Conservation (phyloP, 2,797 vertebrate species). For the Myotis planiceps region DNA sequence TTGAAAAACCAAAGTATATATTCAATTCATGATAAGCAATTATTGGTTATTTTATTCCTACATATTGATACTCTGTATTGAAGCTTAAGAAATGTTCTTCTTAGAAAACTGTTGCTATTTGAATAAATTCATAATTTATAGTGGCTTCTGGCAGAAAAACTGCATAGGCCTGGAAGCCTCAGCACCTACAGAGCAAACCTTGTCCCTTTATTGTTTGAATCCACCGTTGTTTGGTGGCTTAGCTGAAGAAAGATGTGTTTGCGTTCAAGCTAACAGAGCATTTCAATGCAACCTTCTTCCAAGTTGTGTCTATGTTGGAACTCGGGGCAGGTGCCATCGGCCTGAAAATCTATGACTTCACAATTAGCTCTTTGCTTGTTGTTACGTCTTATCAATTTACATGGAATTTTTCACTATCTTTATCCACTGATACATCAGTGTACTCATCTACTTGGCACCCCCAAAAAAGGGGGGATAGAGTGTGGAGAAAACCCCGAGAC, state of each 20-base stretch:
- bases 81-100: not conserved
- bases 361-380: not conserved
- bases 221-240: not conserved
- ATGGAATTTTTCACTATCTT: not conserved
- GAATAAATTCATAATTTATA: not conserved
- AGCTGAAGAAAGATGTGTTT: not conserved
- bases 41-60: slow-evolving; percentile 16
- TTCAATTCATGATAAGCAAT: not conserved
- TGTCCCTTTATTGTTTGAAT: not conserved
- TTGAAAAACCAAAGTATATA: not conserved
- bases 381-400: not conserved
- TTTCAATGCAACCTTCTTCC: not conserved
- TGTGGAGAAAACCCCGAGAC: not conserved
- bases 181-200: not conserved
- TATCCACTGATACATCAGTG: not conserved
- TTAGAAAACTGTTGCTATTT: not conserved
- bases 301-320: not conserved
- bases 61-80: not conserved
- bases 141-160: not conserved
- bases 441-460: not conserved
- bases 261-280: not conserved
- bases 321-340: not conserved
- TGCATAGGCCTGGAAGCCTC: not conserved
- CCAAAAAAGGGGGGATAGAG: not conserved
- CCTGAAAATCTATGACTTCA: not conserved